These are phyloP conservation scores for Ethmia dodecea DNA, from an alignment of 2,888 invertebrate species.

Conservation along the genomic window DNA sequence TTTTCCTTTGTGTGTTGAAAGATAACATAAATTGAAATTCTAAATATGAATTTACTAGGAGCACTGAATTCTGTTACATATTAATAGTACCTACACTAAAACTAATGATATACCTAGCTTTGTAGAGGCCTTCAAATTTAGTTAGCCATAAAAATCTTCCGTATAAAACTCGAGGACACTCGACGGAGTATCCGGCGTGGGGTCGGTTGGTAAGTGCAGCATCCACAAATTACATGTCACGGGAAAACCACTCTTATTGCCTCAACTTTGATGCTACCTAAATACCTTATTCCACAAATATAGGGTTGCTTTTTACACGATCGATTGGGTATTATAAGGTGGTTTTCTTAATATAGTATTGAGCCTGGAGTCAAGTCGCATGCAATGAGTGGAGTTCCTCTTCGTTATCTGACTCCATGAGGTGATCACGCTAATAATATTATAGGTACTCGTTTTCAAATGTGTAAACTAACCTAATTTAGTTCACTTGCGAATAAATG, in stretches of 20 bases:
- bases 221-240: conserved; percentile 27
- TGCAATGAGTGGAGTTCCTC: conserved; percentile 52
- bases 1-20: no score
- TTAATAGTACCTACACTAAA: no score
- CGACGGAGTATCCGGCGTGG: conserved; percentile 45
- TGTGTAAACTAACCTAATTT: no score
- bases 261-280: not conserved
- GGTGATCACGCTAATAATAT: conserved; percentile 58
- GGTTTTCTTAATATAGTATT: conserved; percentile 32
- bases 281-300: conserved; percentile 7
- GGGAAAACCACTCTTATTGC: conserved; percentile 24
- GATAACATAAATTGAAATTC: no score
- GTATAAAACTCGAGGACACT: conserved; percentile 38
- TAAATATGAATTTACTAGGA: no score
- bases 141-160: conserved; percentile 30
- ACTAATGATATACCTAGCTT: no score
- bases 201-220: conserved; percentile 44
- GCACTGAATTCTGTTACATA: no score
- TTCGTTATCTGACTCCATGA: conserved; percentile 53
- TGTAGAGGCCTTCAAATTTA: conserved; percentile 22
- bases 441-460: no score
- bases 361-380: conserved; percentile 45
- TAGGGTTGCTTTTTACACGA: conserved; percentile 16
- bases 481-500: no score
- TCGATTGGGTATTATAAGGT: conserved; percentile 17